A percentile compares a stretch with the other conserved stretches of the same genome.
These are phyloP conservation scores for Leptobrachium leishanense DNA, from an alignment of 2,113 vertebrate genomes.

Conservation along the genomic window DNA sequence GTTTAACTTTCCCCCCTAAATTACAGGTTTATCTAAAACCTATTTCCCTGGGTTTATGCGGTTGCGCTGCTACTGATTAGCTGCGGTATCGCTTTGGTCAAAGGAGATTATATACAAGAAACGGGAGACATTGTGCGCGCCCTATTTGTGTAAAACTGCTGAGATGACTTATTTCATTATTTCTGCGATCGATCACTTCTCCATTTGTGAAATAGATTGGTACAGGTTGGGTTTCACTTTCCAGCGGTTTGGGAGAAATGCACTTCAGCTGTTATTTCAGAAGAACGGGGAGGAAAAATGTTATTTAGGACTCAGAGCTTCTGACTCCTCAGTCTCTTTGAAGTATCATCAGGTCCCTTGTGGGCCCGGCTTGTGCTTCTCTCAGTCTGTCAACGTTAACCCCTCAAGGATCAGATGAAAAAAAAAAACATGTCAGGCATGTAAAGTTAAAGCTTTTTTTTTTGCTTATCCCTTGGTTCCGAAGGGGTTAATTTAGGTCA, in stretches of 20 bases:
- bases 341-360: slow-evolving; percentile 31
- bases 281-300: slow-evolving; percentile 45
- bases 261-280: slow-evolving; percentile 52
- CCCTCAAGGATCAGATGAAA: background rate
- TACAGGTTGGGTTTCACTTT: slow-evolving; percentile 52
- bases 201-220: slow-evolving; percentile 49
- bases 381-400: slow-evolving; percentile 50
- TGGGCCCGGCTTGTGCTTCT: slow-evolving; percentile 52
- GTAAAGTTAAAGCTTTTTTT: too few relatives aligned
- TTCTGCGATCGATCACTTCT: slow-evolving; percentile 53
- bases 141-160: slow-evolving; percentile 42
- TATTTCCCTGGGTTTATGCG: slow-evolving; percentile 34
- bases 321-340: slow-evolving; percentile 50
- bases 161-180: slow-evolving; percentile 45
- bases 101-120: slow-evolving; percentile 35
- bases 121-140: slow-evolving; percentile 8
- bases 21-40: slow-evolving; percentile 38
- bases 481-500: too few relatives aligned
- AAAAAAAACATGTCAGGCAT: too few relatives aligned
- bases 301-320: slow-evolving; percentile 53
- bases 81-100: slow-evolving; percentile 33
- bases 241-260: slow-evolving; percentile 50
- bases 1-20: slow-evolving; percentile 13
- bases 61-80: slow-evolving; percentile 29
- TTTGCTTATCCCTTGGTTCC: too few relatives aligned